Percentiles rank a stretch among this genome's conserved stretches.
These are phyloP conservation scores for Ophion ellenae DNA, from an alignment of 2,888 invertebrate genomes.

Conservation along the genomic window DNA sequence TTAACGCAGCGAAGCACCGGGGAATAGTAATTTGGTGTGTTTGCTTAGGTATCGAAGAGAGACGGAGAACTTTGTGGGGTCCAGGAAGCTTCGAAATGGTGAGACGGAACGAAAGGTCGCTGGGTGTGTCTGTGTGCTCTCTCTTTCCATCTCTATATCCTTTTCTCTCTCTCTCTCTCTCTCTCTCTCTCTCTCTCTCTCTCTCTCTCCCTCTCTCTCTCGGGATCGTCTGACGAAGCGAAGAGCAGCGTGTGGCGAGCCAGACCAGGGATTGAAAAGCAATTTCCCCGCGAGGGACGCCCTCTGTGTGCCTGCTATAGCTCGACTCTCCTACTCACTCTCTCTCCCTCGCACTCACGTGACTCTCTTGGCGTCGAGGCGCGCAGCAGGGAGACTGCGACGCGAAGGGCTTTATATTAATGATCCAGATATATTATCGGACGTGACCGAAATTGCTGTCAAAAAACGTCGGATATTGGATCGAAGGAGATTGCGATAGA, in stretches of 20 bases:
- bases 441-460: conserved; percentile 84
- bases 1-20: conserved; percentile 56
- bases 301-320: conserved; percentile 48
- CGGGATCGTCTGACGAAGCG: conserved; percentile 59
- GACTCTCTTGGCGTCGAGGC: conserved; percentile 12
- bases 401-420: conserved; percentile 83
- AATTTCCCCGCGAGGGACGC: conserved; percentile 81
- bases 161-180: conserved; percentile 6
- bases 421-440: conserved; percentile 84
- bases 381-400: conserved; percentile 76
- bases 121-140: conserved; percentile 14
- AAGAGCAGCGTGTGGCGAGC: conserved; percentile 65
- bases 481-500: conserved; percentile 83
- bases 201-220: conserved; percentile 12
- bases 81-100: conserved; percentile 48
- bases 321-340: not conserved
- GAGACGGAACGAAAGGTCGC: conserved; percentile 54
- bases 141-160: conserved; percentile 6
- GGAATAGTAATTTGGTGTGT: conserved; percentile 42
- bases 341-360: conserved; percentile 4
- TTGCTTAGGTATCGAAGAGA: conserved; percentile 39
- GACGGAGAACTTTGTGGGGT: conserved; percentile 38
- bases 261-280: conserved; percentile 83
- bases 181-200: conserved; percentile 7
- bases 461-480: conserved; percentile 84